Conservation (phyloP, 2,888 invertebrate species). For the Meganola albula region DNA sequence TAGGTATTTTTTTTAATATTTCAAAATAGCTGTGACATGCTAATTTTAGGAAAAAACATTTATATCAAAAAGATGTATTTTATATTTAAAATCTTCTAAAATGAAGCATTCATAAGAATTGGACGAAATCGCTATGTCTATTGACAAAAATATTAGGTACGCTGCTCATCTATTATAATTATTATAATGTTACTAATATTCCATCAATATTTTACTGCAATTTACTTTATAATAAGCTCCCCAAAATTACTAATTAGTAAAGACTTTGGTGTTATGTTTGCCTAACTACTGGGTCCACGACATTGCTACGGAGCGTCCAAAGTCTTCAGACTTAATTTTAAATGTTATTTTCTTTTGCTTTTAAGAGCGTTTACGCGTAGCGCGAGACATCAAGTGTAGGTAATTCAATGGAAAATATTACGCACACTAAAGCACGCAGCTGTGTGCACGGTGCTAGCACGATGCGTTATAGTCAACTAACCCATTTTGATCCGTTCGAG, state of each 20-base stretch:
- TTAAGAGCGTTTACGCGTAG: too few species aligned
- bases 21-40: too few species aligned
- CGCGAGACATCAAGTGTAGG: too few species aligned
- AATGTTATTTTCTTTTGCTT: too few species aligned
- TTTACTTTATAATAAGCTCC: conserved; percentile 60
- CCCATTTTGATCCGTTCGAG: too few species aligned
- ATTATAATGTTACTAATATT: too few species aligned
- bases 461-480: too few species aligned
- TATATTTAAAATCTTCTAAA: conserved; percentile 12
- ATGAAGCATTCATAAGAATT: conserved; percentile 35
- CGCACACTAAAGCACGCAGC: too few species aligned
- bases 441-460: too few species aligned
- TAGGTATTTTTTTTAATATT: too few species aligned
- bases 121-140: conserved; percentile 64
- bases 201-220: conserved; percentile 33
- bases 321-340: neutral
- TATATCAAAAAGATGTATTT: conserved; percentile 11
- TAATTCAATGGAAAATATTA: too few species aligned
- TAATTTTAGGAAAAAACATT: too few species aligned
- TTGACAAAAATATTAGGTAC: conserved; percentile 38
- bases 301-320: conserved; percentile 39
- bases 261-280: conserved; percentile 68
- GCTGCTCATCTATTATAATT: conserved; percentile 29
- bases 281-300: conserved; percentile 68
- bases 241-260: conserved; percentile 50